phyloP scores from a whole-genome alignment of 2,113 vertebrate species.

The Perognathus longimembris region DNA sequence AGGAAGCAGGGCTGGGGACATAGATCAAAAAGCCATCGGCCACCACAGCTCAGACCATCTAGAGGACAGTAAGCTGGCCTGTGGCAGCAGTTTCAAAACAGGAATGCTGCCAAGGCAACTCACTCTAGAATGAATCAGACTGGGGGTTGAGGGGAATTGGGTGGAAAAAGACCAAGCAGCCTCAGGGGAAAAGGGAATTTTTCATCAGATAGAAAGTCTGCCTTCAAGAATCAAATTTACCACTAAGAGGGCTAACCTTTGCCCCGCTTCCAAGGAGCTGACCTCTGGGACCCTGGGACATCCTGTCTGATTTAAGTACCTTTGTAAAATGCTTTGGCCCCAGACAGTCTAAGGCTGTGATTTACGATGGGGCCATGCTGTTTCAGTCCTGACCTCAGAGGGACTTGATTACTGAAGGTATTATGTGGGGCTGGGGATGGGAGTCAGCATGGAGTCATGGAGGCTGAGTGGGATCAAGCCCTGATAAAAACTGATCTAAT shows the following conservation, averaged over 20 bases:
- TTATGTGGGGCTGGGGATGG: neutral
- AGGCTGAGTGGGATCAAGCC: neutral
- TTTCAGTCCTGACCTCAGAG: neutral
- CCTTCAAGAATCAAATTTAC: neutral
- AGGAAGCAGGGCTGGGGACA: neutral
- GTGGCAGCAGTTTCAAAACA: neutral
- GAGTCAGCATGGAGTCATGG: neutral
- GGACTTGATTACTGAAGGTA: neutral
- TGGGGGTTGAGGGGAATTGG: accelerated
- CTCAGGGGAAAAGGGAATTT: too few species aligned
- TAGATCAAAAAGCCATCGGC: neutral
- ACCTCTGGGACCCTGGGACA: too few species aligned
- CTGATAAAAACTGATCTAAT: neutral
- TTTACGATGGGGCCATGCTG: neutral
- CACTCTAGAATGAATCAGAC: neutral
- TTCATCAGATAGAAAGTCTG: neutral
- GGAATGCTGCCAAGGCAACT: neutral
- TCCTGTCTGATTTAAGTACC: neutral
- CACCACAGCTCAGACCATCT: neutral
- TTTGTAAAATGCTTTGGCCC: neutral
- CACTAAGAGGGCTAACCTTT: neutral
- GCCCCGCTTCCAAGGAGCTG: neutral
- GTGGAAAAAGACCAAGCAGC: neutral
- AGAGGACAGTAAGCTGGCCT: neutral
- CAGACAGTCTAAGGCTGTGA: neutral